A percentile compares a stretch with the other conserved stretches of the same genome.
Conservation (phyloP, 1,140 invertebrate genomes). For the Goniozus legneri region DNA sequence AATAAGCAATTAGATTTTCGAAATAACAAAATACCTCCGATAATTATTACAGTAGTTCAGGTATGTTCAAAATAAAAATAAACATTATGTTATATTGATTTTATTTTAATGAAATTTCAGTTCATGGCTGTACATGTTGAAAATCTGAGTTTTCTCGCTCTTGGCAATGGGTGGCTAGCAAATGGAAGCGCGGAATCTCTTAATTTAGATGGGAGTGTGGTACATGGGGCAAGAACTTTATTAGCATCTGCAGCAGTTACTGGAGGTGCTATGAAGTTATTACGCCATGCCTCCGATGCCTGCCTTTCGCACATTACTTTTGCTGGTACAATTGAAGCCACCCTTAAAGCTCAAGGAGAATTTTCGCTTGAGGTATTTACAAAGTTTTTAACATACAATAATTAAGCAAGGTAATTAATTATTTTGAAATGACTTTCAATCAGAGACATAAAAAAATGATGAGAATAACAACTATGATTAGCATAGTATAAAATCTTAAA, state of each 20-base stretch:
- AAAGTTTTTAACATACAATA: too few relatives aligned
- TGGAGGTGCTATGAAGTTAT: conserved; percentile 55
- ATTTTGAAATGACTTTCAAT: conserved; percentile 1
- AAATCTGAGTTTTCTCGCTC: conserved; percentile 73
- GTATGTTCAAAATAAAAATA: conserved; percentile 44
- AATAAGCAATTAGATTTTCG: conserved; percentile 62
- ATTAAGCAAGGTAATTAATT: too few relatives aligned
- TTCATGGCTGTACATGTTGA: conserved; percentile 84
- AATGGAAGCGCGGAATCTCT: conserved; percentile 74
- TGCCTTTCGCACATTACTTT: conserved; percentile 69
- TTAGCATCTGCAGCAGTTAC: conserved; percentile 67
- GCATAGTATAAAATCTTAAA: not conserved
- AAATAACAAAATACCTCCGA: conserved; percentile 70
- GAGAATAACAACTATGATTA: too few relatives aligned
- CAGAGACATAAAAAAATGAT: not conserved
- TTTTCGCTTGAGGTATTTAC: conserved; percentile 69
- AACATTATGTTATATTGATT: not conserved
- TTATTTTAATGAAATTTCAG: conserved; percentile 42
- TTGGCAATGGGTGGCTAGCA: conserved; percentile 71
- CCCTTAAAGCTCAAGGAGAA: conserved; percentile 70
- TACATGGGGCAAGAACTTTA: conserved; percentile 68
- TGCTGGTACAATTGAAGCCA: conserved; percentile 70
- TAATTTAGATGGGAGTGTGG: conserved; percentile 72
- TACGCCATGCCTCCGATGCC: conserved; percentile 54
- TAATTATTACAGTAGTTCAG: conserved; percentile 78